Evolutionary conservation across 1,140 invertebrate genomes (phyloP).

Genomic region (Babylonia areolata): DNA sequence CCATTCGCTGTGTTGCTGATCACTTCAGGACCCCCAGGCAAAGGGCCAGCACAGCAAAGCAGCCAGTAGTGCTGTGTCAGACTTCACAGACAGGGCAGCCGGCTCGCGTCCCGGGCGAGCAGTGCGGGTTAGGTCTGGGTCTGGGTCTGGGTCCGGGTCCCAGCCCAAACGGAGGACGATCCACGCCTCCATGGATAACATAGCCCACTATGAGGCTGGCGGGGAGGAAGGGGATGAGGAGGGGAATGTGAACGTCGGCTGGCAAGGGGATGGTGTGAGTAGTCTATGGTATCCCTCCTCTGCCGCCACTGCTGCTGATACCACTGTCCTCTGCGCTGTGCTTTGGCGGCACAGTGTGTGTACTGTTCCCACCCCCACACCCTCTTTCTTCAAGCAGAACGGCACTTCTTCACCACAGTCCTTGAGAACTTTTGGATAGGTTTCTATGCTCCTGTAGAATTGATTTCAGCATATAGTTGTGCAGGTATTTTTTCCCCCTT

Average conservation of each 20-base stretch:
- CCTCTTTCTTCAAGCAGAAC: too few relatives aligned
- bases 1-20: too few relatives aligned
- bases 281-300: conserved; percentile 44
- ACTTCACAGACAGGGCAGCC: conserved; percentile 47
- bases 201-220: conserved; percentile 63
- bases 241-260: conserved; percentile 77
- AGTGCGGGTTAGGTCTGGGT: background rate
- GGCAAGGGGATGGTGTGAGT: conserved; percentile 72
- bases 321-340: background rate
- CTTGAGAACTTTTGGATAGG: too few relatives aligned
- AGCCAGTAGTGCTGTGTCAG: conserved; percentile 80
- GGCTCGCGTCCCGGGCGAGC: background rate
- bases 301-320: background rate
- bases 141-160: too few relatives aligned
- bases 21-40: conserved; percentile 85
- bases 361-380: background rate
- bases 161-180: background rate
- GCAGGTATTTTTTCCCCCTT: too few relatives aligned
- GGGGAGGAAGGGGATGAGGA: conserved; percentile 78
- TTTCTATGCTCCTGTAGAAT: too few relatives aligned
- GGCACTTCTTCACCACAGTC: too few relatives aligned
- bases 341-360: background rate
- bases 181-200: conserved; percentile 81
- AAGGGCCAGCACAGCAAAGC: conserved; percentile 93
- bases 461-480: too few relatives aligned